Percentiles rank a stretch among this genome's conserved stretches.
Conservation (phyloP, 2,113 vertebrate genomes). For the Lethenteron reissneri region DNA sequence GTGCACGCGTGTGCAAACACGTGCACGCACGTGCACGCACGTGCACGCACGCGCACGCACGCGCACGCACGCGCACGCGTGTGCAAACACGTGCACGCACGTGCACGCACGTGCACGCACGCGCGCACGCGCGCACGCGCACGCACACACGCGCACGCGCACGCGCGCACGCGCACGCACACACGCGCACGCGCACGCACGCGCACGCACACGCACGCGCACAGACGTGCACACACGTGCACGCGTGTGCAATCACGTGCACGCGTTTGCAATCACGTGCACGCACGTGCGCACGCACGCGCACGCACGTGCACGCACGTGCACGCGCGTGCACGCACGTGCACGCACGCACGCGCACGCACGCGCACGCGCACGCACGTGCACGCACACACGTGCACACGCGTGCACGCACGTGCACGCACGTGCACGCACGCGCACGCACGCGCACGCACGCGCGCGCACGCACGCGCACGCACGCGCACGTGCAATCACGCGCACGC, state of each 20-base stretch:
- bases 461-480: not conserved
- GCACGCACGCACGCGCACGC: not conserved
- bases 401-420: not conserved
- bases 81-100: not conserved
- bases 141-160: not conserved
- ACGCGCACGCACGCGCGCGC: not conserved
- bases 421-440: slow-evolving; percentile 1
- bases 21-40: not conserved
- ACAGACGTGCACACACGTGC: not conserved
- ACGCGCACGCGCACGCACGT: not conserved
- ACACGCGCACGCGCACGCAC: not conserved
- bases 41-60: not conserved
- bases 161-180: not conserved
- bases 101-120: not conserved
- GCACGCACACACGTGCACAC: not conserved
- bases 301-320: not conserved
- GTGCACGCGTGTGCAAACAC: slow-evolving; percentile 1
- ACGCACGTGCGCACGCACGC: not conserved
- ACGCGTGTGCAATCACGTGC: no score
- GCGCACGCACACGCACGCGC: not conserved
- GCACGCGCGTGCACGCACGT: not conserved
- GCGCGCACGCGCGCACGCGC: not conserved
- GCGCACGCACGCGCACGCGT: not conserved
- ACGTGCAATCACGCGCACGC: not conserved
- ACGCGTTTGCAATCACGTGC: not conserved